A percentile compares a stretch with the other conserved stretches of the same genome.
Evolutionary conservation across 1,140 invertebrate species (phyloP).

Genomic region (Lanistes nyassanus): DNA sequence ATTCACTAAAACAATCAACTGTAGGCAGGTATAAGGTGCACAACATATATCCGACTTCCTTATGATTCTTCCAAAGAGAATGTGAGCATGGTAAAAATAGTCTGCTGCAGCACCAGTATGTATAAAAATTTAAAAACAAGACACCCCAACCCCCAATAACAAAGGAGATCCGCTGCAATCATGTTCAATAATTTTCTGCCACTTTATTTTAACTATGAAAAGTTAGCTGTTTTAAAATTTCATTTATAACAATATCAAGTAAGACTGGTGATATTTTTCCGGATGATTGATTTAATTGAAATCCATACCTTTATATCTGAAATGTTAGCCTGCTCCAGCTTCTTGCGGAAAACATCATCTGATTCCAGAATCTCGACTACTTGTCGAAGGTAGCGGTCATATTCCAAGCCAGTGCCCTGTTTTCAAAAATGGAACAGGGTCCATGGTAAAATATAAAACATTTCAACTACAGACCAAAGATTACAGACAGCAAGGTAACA

Average conservation of each 20-base stretch:
- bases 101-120: background rate
- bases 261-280: no score
- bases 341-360: slow-evolving; percentile 60
- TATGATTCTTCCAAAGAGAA: background rate
- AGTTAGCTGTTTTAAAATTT: no score
- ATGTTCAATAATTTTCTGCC: no score
- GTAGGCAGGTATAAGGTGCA: background rate
- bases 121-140: background rate
- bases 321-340: slow-evolving; percentile 59
- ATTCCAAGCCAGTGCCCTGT: slow-evolving; percentile 55
- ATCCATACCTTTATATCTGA: slow-evolving; percentile 62
- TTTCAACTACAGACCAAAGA: no score
- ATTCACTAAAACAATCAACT: background rate
- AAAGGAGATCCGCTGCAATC: no score
- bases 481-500: no score
- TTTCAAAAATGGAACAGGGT: no score
- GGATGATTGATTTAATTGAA: background rate
- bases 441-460: no score
- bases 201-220: no score
- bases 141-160: background rate
- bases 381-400: slow-evolving; percentile 61
- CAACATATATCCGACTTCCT: no score
- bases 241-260: no score
- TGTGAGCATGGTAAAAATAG: background rate
- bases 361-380: slow-evolving; percentile 58